These are phyloP conservation scores for Macrosoma leucophasiata DNA, from an alignment of 2,888 invertebrate genomes.

Conservation along the genomic window DNA sequence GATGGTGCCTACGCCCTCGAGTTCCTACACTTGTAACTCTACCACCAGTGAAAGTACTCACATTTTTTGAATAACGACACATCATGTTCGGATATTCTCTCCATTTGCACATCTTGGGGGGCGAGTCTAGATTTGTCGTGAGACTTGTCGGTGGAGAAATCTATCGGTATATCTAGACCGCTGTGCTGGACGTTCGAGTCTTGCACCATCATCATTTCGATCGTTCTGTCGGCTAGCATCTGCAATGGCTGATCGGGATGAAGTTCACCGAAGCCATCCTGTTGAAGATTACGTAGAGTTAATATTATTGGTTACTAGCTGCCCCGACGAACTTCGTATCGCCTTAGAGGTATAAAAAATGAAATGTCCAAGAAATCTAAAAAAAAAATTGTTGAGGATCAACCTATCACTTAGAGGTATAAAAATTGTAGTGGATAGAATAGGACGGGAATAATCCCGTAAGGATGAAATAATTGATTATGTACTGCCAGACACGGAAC, in stretches of 20 bases:
- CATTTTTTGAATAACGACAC: conserved; percentile 48
- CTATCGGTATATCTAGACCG: conserved; percentile 30
- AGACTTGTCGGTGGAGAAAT: conserved; percentile 36
- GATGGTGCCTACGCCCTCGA: too few relatives aligned
- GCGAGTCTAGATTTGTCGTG: conserved; percentile 35
- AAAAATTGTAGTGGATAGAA: too few relatives aligned
- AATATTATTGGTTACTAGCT: not conserved
- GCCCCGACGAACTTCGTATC: too few relatives aligned
- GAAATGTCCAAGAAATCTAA: too few relatives aligned
- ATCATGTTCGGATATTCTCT: conserved; percentile 47
- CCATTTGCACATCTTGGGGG: conserved; percentile 41
- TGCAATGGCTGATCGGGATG: conserved; percentile 41
- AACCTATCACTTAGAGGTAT: too few relatives aligned
- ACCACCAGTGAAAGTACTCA: too few relatives aligned
- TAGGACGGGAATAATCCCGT: too few relatives aligned
- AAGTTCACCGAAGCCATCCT: conserved; percentile 65
- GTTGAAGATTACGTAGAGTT: not conserved
- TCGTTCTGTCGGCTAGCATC: conserved; percentile 40
- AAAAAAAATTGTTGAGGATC: too few relatives aligned
- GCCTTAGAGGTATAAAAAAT: too few relatives aligned
- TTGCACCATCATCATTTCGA: conserved; percentile 48
- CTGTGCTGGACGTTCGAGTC: conserved; percentile 37
- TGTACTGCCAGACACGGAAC: too few relatives aligned
- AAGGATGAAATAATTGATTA: too few relatives aligned
- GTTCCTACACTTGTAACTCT: too few relatives aligned